Evolutionary conservation across 2,113 vertebrate species (phyloP), one percentile per base, ranked within the genome.

Genomic region (Microcebus tavaratra): DNA sequence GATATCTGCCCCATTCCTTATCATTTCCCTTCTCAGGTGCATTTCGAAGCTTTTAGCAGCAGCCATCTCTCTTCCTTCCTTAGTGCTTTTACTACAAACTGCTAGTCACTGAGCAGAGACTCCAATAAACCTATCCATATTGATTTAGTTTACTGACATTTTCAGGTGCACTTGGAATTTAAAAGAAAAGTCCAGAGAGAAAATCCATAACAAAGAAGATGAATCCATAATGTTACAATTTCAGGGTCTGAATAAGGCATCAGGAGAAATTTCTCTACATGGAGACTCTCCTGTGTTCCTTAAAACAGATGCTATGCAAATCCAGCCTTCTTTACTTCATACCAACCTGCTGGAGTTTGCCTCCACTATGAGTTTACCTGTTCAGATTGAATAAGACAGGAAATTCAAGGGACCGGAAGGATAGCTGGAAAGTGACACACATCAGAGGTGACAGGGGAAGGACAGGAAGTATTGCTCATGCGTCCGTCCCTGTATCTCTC

Each of bases 81-180:
- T 73, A 2, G 39, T 63, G 45, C n/a, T 87, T 81, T 93, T 48
- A 15, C 20, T 48, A n/a, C 50, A 70, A 93, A 93, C 17, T 39
- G 8, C 39, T 53, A 63, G 36, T 70, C 31, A 82, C 18, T 23
- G 23, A 86, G 85, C 79, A 65, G 70, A 84, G 79, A 55, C 27
- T 81, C 36, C 79, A 76, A 0, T 61, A 68, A 93, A 82, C 15
- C n/a, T 88, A 9, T 78, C 61, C 6, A 21, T 27, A n/a, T 73
- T 88, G 67, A 97, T 92, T 96, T 78, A 70, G 29, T 75, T 67
- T 6, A 9, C 61, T 65, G 76, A 83, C 42, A 65, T 97, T 96
- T 92, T 50, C 23, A 89, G 78, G 57, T 48, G 27, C 14, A 31
- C 15, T 39, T 88, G 42, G 31, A 84, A 81, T 91, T 73, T 90